These are phyloP conservation scores for Lysandra bellargus DNA, from an alignment of 2,888 invertebrate genomes.

Conservation along the genomic window DNA sequence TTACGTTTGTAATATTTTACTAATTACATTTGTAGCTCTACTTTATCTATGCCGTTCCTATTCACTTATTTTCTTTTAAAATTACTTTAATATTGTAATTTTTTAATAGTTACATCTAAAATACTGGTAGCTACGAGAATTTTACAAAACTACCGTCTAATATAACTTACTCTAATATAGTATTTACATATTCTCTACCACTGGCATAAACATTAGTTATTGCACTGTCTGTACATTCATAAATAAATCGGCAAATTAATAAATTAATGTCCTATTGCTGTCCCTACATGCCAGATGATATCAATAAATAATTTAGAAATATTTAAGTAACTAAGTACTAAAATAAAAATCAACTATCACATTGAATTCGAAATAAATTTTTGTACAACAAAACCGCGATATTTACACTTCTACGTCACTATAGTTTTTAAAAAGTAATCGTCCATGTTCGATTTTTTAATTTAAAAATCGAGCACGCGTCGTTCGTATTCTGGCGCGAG, in stretches of 20 bases:
- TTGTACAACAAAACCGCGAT: slow-evolving; percentile 59
- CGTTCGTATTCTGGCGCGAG: slow-evolving; percentile 63
- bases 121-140: slow-evolving; percentile 37
- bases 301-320: slow-evolving; percentile 77
- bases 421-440: slow-evolving; percentile 27
- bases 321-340: slow-evolving; percentile 78
- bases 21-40: neutral
- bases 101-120: slow-evolving; percentile 5
- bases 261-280: slow-evolving; percentile 32
- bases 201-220: slow-evolving; percentile 50
- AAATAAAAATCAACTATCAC: slow-evolving; percentile 77
- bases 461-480: slow-evolving; percentile 69
- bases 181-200: slow-evolving; percentile 57
- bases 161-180: slow-evolving; percentile 48
- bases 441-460: slow-evolving; percentile 46
- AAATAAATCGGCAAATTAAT: slow-evolving; percentile 38
- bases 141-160: slow-evolving; percentile 52
- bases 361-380: slow-evolving; percentile 70
- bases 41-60: neutral
- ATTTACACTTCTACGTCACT: slow-evolving; percentile 44
- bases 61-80: neutral
- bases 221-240: slow-evolving; percentile 45
- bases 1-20: neutral
- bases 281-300: slow-evolving; percentile 47
- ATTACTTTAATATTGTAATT: slow-evolving; percentile 5